A percentile compares a stretch with the other conserved stretches of the same genome.
phyloP scores from a whole-genome alignment of 2,113 vertebrate species.

The Gymnorhina tibicen region DNA sequence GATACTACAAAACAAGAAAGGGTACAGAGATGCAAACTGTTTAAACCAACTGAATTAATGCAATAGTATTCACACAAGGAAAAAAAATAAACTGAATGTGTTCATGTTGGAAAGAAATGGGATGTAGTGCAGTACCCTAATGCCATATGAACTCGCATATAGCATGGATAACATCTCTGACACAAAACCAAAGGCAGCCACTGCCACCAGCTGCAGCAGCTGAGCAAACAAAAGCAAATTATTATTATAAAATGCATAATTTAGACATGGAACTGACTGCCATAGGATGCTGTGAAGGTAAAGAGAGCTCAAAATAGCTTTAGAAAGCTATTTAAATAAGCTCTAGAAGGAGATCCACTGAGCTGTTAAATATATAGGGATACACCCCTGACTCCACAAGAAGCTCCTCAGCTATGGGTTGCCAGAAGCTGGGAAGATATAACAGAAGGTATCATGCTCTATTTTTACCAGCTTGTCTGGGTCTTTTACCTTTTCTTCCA shows the following conservation, averaged over 20 bases:
- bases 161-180: neutral
- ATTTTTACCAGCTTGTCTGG: neutral
- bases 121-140: neutral
- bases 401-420: neutral
- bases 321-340: neutral
- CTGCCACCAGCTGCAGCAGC: neutral
- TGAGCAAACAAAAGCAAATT: neutral
- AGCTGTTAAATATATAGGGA: neutral
- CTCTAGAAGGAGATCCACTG: neutral
- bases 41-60: neutral
- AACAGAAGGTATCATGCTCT: neutral
- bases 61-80: neutral
- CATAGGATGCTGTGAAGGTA: neutral
- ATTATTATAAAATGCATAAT: neutral
- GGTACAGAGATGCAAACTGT: neutral
- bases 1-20: neutral
- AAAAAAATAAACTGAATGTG: neutral
- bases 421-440: neutral
- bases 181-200: neutral
- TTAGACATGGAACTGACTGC: neutral
- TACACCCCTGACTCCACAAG: neutral
- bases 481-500: neutral
- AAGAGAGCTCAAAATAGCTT: neutral
- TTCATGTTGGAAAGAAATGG: neutral
- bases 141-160: rapidly evolving